Evolutionary conservation across 2,113 vertebrate genomes (phyloP), one percentile per base, ranked within the genome.

Genomic region (Pyxicephalus adspersus): DNA sequence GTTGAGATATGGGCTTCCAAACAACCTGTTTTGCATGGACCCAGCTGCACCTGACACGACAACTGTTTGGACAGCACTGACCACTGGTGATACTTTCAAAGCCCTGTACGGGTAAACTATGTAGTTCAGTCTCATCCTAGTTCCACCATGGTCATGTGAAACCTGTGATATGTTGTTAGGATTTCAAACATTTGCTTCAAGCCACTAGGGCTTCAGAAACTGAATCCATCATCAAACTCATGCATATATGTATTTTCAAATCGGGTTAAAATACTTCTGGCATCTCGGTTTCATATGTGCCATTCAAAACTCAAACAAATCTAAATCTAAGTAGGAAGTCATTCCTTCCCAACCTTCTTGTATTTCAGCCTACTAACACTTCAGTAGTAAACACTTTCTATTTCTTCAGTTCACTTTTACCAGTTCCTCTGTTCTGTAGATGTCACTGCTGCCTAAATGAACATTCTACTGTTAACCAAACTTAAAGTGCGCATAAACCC

Each of bases 21-120:
- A 67, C 83, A 89, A 89, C 90, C 85, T 87, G 85, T 84, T 20
- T 0, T 25, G 67, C 65, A 81, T 45, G 77, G 77, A 66, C 83
- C 74, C 84, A 83, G 86, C 87, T 87, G 90, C 94, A 95, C 93
- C 94, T 93, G 95, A 93, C 93, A 87, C 87, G 87, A 91, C 94
- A 95, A 90, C 92, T 95, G 93, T 86, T 90, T 87, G 87, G 84
- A 87, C 76, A 88, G 84, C 85, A 88, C 87, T 85, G 85, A 50
- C 60, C 81, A 86, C 66, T 18, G 84, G 89, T 83, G 85, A 67
- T 15, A 85, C 86, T 93, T 94, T 95, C 93, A 95, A 94, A 96
- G 93, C 89, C 88, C 85, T 87, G 80, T 79, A 81, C 54, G 65
- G 85, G 83, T 89, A 87, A 91, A 87, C 87, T 91, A 87, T 77